phyloP scores from a whole-genome alignment of 2,113 vertebrate species.

The Pholis gunnellus region DNA sequence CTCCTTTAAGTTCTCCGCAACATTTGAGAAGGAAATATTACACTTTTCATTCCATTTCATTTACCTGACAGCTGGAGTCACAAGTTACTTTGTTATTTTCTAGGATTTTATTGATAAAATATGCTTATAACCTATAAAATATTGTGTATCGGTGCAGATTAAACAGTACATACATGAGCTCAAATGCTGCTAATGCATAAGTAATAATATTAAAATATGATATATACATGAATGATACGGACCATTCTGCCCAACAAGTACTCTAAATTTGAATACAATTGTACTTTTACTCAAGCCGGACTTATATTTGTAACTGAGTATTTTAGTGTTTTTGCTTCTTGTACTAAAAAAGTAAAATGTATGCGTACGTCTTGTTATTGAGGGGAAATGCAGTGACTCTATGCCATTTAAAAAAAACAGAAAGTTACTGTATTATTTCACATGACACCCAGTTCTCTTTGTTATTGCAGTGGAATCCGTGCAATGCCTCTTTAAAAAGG shows the following conservation, averaged over 20 bases:
- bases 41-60: neutral
- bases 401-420: neutral
- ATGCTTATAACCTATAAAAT: neutral
- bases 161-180: neutral
- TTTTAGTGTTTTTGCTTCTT: neutral
- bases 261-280: neutral
- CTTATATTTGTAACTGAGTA: neutral
- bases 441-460: neutral
- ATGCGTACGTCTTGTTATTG: neutral
- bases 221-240: neutral
- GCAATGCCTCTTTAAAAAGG: constrained; percentile 4
- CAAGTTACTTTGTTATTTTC: neutral
- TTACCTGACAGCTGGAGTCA: neutral
- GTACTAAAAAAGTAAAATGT: neutral
- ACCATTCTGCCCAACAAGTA: neutral
- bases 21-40: neutral
- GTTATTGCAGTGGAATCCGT: neutral
- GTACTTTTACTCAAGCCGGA: neutral
- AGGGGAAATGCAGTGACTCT: neutral
- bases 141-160: neutral
- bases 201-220: neutral
- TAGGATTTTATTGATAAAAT: neutral
- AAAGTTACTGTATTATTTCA: neutral
- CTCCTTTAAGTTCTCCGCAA: neutral
- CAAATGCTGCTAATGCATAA: neutral